Evolutionary conservation across 2,113 vertebrate genomes (phyloP), one percentile per base, ranked within the genome.

Genomic region (Meriones unguiculatus): DNA sequence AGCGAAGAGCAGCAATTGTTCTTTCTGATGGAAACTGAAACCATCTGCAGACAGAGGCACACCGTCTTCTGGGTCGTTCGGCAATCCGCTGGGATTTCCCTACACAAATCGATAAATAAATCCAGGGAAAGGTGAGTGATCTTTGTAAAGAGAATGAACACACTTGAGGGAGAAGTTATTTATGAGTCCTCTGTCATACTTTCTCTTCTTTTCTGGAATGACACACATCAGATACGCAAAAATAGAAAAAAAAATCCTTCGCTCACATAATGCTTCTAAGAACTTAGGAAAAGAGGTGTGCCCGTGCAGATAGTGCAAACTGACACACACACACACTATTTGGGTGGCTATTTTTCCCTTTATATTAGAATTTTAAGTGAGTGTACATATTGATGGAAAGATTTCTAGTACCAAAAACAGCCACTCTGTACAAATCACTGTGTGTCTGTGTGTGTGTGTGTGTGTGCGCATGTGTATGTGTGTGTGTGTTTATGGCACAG

Each of bases 111-210:
- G 65, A 20, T 24, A 91, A 76, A 80, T 54, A 96, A 75, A 64
- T 24, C 28, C 73, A 84, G 35, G 32, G 17, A 80, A 88, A 85
- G 35, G 2, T 72, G 20, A 11, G 38, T 24, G 1, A 25, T 73
- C 35, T 91, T 62, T 67, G 90, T 69, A 95, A 80, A 89, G 38
- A 65, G 52, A 94, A 69, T 67, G 52, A 62, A 91, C 41, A 59
- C 24, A 24, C 80, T 91, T 70, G 50, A 96, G 77, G 59, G 38
- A 72, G 64, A 96, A 93, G 81, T 11, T 85, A 35, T 88, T 52
- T 20, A 2, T 69, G 13, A 46, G 20, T 54, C 84, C 5, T 84
- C 46, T 73, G 30, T 87, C 52, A 38, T 41, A 82, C 9, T 52
- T n/a, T 88, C 28, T 24, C 91, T 65, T 76, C 86, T 62, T 76